These are phyloP conservation scores for Microplitis mediator DNA, from an alignment of 1,140 invertebrate genomes.

Conservation along the genomic window DNA sequence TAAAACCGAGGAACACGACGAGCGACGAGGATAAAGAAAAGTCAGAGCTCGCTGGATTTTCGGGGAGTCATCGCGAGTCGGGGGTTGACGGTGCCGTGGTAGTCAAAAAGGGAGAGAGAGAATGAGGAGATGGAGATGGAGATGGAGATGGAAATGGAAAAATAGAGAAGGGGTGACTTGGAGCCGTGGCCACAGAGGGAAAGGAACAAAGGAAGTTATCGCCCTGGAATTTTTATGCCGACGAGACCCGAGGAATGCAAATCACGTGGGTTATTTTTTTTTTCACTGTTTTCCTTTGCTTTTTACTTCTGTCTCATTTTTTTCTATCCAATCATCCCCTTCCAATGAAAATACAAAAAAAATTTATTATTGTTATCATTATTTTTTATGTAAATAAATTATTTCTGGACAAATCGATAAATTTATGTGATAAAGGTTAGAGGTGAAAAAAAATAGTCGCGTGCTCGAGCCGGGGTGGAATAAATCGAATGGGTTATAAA, in stretches of 20 bases:
- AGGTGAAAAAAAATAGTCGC: conserved; percentile 6
- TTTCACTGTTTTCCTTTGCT: neutral
- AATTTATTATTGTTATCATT: too few relatives aligned
- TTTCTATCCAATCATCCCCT: neutral
- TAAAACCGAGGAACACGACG: too few relatives aligned
- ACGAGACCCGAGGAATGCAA: conserved; percentile 57
- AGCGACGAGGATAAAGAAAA: conserved; percentile 6
- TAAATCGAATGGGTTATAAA: conserved; percentile 2
- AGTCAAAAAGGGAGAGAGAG: conserved; percentile 6
- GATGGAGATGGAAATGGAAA: neutral
- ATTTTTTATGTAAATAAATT: too few relatives aligned
- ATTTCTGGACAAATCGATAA: too few relatives aligned
- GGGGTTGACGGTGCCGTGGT: conserved; percentile 17
- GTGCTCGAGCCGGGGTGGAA: neutral
- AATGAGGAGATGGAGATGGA: neutral
- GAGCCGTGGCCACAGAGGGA: conserved; percentile 45
- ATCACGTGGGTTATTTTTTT: conserved; percentile 45
- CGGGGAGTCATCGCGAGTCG: too few relatives aligned
- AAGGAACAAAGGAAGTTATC: conserved; percentile 61
- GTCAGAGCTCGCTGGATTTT: neutral
- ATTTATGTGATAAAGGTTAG: neutral
- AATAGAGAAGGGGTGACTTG: conserved; percentile 33
- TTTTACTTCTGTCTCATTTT: neutral
- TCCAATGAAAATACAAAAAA: too few relatives aligned
- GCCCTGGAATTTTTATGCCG: conserved; percentile 61